phyloP scores from a whole-genome alignment of 2,797 vertebrate species.

The Danio choprae region DNA sequence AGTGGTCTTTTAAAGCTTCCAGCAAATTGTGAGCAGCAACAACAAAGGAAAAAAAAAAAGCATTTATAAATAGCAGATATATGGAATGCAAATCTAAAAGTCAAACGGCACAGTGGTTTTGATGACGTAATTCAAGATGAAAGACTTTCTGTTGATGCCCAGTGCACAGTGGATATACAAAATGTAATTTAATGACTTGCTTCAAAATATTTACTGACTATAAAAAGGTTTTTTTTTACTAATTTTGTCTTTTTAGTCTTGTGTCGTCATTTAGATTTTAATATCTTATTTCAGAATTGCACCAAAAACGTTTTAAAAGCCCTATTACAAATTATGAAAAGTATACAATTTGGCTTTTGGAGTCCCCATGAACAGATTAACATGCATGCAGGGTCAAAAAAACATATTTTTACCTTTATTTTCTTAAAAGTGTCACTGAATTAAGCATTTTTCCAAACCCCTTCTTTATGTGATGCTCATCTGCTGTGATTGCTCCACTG shows the following conservation, averaged over 20 bases:
- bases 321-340: too few relatives aligned
- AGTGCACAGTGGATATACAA: slow-evolving; percentile 50
- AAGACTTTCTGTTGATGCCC: slow-evolving; percentile 44
- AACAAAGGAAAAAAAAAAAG: slow-evolving; percentile 20
- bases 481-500: too few relatives aligned
- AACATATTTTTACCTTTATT: too few relatives aligned
- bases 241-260: slow-evolving; percentile 30
- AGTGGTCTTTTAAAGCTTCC: slow-evolving; percentile 57
- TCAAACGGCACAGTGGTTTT: slow-evolving; percentile 54
- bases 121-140: slow-evolving; percentile 28
- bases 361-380: too few relatives aligned
- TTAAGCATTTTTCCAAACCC: too few relatives aligned
- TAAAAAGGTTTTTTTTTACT: slow-evolving; percentile 52
- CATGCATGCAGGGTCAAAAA: too few relatives aligned
- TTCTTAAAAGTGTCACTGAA: too few relatives aligned
- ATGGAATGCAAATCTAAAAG: slow-evolving; percentile 43
- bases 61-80: slow-evolving; percentile 45
- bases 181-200: slow-evolving; percentile 56
- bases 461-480: too few relatives aligned
- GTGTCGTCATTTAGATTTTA: not conserved
- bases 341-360: too few relatives aligned
- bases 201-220: slow-evolving; percentile 56
- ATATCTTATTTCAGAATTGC: slow-evolving; percentile 7
- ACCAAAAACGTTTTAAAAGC: not conserved
- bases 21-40: slow-evolving; percentile 39